These are phyloP conservation scores for Callimorpha dominula DNA, from an alignment of 2,888 invertebrate species.

Conservation along the genomic window DNA sequence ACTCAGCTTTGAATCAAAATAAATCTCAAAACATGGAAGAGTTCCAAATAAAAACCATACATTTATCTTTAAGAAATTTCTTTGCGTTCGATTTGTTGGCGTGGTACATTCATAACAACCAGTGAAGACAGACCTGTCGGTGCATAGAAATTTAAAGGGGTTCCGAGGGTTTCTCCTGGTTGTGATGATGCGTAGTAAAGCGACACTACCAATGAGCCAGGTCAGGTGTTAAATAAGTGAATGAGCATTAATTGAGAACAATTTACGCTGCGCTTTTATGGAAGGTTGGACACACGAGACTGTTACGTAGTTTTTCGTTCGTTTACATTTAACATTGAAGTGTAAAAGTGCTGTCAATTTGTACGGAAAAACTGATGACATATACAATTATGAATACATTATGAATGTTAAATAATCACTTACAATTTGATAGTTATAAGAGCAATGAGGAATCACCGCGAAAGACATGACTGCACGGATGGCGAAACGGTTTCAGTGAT, in stretches of 20 bases:
- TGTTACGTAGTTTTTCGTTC: conserved; percentile 21
- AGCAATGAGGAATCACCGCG: not conserved
- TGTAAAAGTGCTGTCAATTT: conserved; percentile 12
- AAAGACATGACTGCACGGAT: not conserved
- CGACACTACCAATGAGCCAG: conserved; percentile 42
- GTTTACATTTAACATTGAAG: conserved; percentile 18
- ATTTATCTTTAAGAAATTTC: conserved; percentile 14
- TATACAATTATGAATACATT: not conserved
- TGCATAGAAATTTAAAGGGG: not conserved
- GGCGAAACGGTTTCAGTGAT: not conserved
- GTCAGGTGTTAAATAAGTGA: conserved; percentile 56
- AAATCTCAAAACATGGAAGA: conserved; percentile 1
- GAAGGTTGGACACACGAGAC: conserved; percentile 25
- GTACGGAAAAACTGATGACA: not conserved
- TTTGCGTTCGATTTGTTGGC: conserved; percentile 24
- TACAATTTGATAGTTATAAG: not conserved
- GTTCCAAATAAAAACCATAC: conserved; percentile 5
- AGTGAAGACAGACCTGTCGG: not conserved
- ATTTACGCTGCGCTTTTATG: conserved; percentile 47
- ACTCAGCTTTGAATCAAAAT: conserved; percentile 10
- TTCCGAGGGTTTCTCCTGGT: conserved; percentile 21
- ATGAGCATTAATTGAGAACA: conserved; percentile 56
- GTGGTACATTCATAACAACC: not conserved
- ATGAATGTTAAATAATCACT: not conserved
- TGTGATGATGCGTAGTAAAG: conserved; percentile 13